Conservation (phyloP, 2,113 vertebrate species). For the Pteropus alecto region DNA sequence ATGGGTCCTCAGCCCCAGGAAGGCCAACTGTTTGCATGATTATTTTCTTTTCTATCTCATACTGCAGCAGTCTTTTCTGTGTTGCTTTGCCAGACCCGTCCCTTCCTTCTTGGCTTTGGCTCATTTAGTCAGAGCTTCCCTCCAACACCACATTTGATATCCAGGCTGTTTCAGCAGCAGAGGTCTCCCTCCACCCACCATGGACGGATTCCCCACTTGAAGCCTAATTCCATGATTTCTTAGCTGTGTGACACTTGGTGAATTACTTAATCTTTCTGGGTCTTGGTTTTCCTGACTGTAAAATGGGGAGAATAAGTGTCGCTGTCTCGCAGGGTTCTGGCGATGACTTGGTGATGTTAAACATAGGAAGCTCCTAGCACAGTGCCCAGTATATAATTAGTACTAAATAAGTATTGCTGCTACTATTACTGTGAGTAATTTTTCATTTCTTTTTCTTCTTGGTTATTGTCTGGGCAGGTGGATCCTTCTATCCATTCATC, state of each 20-base stretch:
- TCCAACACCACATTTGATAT: neutral
- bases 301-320: neutral
- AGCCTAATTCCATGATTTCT: neutral
- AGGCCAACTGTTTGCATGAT: neutral
- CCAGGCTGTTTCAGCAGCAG: neutral
- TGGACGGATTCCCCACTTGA: neutral
- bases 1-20: neutral
- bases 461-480: neutral
- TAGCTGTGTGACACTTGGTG: neutral
- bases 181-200: fast-evolving
- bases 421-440: neutral
- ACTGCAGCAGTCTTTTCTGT: neutral
- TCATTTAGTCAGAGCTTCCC: neutral
- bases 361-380: neutral
- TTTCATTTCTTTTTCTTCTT: neutral
- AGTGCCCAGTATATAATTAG: neutral
- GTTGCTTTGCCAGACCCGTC: neutral
- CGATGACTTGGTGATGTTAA: neutral
- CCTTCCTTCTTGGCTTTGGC: neutral
- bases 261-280: neutral
- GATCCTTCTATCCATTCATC: neutral
- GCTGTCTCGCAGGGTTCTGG: neutral
- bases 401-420: too few relatives aligned
- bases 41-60: neutral
- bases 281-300: neutral